Evolutionary conservation across 2,113 vertebrate genomes (phyloP).

Genomic region (Chaetura pelagica): DNA sequence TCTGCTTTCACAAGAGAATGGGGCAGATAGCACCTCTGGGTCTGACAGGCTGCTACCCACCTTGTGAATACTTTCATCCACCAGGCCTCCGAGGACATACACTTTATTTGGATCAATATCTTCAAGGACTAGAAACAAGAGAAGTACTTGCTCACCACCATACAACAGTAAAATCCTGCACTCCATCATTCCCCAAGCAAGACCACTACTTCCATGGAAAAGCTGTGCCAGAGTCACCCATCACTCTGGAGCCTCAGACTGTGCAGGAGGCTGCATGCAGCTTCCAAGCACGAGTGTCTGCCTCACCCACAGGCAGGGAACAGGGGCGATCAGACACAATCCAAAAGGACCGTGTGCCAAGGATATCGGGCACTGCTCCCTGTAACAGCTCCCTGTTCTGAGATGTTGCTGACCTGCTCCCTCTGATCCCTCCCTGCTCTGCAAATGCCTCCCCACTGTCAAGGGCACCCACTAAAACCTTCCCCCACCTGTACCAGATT

Average conservation of each 20-base stretch:
- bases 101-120: slow-evolving; percentile 83
- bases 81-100: slow-evolving; percentile 91
- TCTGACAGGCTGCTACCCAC: slow-evolving; percentile 49
- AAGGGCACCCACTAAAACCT: not conserved
- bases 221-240: not conserved
- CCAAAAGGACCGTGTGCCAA: not conserved
- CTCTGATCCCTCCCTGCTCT: not conserved
- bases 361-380: not conserved
- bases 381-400: not conserved
- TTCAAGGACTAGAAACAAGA: slow-evolving; percentile 81
- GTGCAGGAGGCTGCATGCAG: not conserved
- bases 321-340: fast-evolving
- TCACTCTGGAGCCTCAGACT: not conserved
- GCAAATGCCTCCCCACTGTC: not conserved
- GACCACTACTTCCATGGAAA: not conserved
- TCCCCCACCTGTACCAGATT: no score
- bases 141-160: not conserved
- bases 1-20: no score
- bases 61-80: slow-evolving; percentile 95
- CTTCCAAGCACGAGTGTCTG: not conserved
- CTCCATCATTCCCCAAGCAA: not conserved
- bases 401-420: not conserved
- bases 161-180: not conserved
- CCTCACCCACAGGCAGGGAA: not conserved
- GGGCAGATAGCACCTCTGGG: not conserved